A percentile compares a stretch with the other conserved stretches of the same genome.
Conservation (phyloP, 2,113 vertebrate genomes). For the Cynopterus brachyotis region DNA sequence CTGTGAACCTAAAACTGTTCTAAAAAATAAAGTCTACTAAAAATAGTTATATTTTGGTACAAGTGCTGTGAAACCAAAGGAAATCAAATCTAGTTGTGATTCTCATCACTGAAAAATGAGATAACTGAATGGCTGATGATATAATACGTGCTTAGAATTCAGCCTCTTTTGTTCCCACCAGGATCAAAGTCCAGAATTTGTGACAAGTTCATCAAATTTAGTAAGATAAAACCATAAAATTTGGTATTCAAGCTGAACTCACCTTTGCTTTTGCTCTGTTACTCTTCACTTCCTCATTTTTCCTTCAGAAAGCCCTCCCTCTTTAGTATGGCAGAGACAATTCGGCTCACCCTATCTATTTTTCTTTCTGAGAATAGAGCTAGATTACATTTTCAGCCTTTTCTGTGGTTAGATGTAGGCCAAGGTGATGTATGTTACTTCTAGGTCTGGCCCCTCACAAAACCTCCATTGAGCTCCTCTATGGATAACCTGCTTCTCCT, state of each 20-base stretch:
- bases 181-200: neutral
- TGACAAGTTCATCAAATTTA: constrained; percentile 32
- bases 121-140: neutral
- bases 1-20: constrained; percentile 16
- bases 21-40: neutral
- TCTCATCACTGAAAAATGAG: constrained; percentile 23
- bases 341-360: neutral
- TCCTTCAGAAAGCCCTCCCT: neutral
- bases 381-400: constrained; percentile 12
- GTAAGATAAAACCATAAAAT: constrained; percentile 36
- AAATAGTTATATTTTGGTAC: neutral
- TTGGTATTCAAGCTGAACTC: neutral
- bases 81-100: constrained; percentile 16
- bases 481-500: neutral
- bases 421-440: neutral
- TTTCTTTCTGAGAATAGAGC: constrained; percentile 25
- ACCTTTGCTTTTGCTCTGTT: neutral
- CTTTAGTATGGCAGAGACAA: neutral
- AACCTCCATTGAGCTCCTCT: neutral
- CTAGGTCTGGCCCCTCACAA: neutral
- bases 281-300: neutral
- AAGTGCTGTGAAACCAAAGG: neutral
- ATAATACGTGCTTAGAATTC: neutral
- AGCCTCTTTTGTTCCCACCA: neutral
- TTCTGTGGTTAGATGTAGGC: neutral